Percentiles rank a stretch among this genome's conserved stretches.
Conservation (phyloP, 1,140 invertebrate genomes). For the Drosophila pallidifrons region DNA sequence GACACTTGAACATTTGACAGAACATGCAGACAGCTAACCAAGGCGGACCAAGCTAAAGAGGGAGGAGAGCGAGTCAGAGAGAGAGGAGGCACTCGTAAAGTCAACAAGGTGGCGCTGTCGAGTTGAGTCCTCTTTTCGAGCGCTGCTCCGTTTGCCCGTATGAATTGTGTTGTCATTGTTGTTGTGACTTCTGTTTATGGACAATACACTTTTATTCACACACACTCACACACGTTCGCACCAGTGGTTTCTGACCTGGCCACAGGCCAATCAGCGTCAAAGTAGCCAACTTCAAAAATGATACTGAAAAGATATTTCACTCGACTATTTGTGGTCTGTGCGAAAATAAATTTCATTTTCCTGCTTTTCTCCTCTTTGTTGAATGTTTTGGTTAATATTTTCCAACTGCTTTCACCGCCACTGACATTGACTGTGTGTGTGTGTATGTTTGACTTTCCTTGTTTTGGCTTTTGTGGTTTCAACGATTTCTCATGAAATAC, state of each 20-base stretch:
- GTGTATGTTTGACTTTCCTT: conserved; percentile 7
- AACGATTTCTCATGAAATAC: conserved; percentile 55
- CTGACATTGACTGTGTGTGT: neutral
- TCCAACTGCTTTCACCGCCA: neutral
- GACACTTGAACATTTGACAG: conserved; percentile 80
- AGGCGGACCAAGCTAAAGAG: neutral
- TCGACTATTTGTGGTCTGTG: conserved; percentile 35
- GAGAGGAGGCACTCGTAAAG: conserved; percentile 54
- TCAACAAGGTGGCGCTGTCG: conserved; percentile 76
- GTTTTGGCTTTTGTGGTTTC: conserved; percentile 33
- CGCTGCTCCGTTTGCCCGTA: conserved; percentile 52
- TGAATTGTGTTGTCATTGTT: conserved; percentile 62
- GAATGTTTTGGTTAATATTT: conserved; percentile 45
- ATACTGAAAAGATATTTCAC: conserved; percentile 14
- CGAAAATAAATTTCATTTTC: conserved; percentile 65
- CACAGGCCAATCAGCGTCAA: conserved; percentile 46
- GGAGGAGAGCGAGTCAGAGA: neutral
- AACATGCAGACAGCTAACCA: conserved; percentile 58
- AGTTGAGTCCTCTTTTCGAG: conserved; percentile 56
- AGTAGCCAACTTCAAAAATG: conserved; percentile 38
- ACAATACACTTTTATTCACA: neutral
- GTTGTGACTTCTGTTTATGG: conserved; percentile 44
- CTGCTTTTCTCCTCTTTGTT: conserved; percentile 23
- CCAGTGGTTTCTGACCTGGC: conserved; percentile 31
- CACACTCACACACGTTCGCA: neutral